Evolutionary conservation across 2,797 vertebrate genomes (phyloP), one percentile per base, ranked within the genome.

Genomic region (Schizopygopsis pylzovi): DNA sequence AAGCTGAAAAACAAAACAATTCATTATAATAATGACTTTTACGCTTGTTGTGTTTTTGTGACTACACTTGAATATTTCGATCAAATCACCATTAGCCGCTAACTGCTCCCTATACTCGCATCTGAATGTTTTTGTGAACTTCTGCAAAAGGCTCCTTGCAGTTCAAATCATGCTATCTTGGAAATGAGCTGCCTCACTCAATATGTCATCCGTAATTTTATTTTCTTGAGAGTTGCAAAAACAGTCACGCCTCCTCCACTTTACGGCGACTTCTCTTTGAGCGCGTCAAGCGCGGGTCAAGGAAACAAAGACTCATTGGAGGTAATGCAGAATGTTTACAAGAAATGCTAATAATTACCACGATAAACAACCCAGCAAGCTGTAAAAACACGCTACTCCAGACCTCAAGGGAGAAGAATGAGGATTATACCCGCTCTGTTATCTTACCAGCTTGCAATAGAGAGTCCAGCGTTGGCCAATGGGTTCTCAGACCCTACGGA

Each of bases 1-100:
- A 91, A 89, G 91, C 88, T 88, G 90, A 94, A 93, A 94, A 92
- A 91, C 90, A 92, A 92, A 93, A 92, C 91, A 93, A 91, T 93
- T 91, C 91, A 86, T 77, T 86, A 87, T 39, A 83, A 85, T 91
- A 89, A 93, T 91, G 87, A 89, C 87, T 92, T 89, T 86, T 81
- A 82, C 84, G 79, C 63, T 77, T 78, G 85, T 85, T 84, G 86
- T 84, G 45, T 82, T 89, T 91, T 68, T 76, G 56, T 81, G 79
- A 81, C 73, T 82, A 87, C 83, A 87, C 84, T 88, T 87, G 90
- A 88, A 89, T 91, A 87, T 85, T 83, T 56, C 76, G 87, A 81
- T 85, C 87, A 87, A 84, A 91, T 91, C 89, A 73, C 85, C 82
- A 93, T 92, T 91, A 91, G 81, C 61, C 86, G 86, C 45, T 71